Conservation (phyloP, 2,888 invertebrate genomes). For the Synergus itoensis region DNA sequence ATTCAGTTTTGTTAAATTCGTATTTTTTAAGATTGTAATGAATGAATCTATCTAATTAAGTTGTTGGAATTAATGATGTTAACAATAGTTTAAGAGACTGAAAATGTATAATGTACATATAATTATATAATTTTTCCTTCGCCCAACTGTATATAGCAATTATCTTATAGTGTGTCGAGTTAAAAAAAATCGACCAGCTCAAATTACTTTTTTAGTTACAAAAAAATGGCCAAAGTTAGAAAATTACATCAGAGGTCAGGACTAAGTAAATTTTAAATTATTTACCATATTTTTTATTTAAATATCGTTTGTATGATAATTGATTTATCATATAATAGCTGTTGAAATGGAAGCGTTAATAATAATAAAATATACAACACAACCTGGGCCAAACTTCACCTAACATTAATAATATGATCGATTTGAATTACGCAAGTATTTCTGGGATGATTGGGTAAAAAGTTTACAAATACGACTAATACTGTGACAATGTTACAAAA, state of each 20-base stretch:
- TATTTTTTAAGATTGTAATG: neutral
- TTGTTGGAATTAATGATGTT: constrained; percentile 7
- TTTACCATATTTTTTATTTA: neutral
- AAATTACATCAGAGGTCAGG: neutral
- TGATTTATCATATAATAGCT: too few species aligned
- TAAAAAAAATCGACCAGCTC: neutral
- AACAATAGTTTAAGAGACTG: constrained; percentile 33
- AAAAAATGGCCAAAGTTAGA: neutral
- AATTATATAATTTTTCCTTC: neutral
- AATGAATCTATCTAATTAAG: neutral
- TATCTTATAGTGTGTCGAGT: neutral
- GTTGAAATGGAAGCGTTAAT: too few species aligned
- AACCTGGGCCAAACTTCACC: too few species aligned
- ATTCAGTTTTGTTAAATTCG: neutral
- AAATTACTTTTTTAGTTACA: neutral
- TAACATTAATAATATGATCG: too few species aligned
- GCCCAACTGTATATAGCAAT: constrained; percentile 4
- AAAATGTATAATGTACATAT: constrained; percentile 25
- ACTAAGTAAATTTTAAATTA: neutral
- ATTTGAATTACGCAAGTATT: too few species aligned
- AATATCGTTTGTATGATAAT: too few species aligned
- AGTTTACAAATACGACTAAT: too few species aligned
- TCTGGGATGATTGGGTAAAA: too few species aligned
- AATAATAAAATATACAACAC: too few species aligned
- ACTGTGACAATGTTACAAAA: too few species aligned